Evolutionary conservation across 2,797 vertebrate species (phyloP).

Genomic region (Intellagama lesueurii): DNA sequence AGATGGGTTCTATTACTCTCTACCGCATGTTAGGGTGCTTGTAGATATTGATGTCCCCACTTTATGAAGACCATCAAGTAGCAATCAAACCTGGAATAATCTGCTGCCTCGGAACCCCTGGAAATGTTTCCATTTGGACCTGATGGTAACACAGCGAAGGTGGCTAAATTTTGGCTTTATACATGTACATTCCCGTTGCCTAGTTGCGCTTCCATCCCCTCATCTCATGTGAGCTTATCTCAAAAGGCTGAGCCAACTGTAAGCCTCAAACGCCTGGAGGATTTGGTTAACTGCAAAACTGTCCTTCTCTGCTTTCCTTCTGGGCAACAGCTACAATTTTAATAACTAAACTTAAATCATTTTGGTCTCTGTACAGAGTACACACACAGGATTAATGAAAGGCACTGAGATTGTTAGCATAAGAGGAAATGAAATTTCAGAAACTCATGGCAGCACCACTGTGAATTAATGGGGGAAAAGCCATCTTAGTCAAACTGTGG

Average conservation of each 20-base stretch:
- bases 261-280: neutral
- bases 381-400: conserved; percentile 17
- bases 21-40: neutral
- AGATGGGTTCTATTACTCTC: neutral
- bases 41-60: neutral
- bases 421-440: conserved; percentile 33
- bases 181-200: neutral
- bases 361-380: neutral
- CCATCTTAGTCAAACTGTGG: conserved; percentile 1
- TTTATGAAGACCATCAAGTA: neutral
- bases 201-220: neutral
- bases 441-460: conserved; percentile 2
- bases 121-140: neutral
- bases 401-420: conserved; percentile 3
- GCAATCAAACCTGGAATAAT: neutral
- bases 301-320: neutral
- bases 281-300: neutral
- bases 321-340: neutral
- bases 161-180: neutral
- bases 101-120: neutral
- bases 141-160: neutral
- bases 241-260: neutral
- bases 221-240: neutral
- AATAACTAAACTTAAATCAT: conserved; percentile 6
- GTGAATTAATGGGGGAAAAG: conserved; percentile 1